Evolutionary conservation across 2,888 invertebrate species (phyloP), one percentile per base, ranked within the genome.

Genomic region (Limnephilus lunatus): DNA sequence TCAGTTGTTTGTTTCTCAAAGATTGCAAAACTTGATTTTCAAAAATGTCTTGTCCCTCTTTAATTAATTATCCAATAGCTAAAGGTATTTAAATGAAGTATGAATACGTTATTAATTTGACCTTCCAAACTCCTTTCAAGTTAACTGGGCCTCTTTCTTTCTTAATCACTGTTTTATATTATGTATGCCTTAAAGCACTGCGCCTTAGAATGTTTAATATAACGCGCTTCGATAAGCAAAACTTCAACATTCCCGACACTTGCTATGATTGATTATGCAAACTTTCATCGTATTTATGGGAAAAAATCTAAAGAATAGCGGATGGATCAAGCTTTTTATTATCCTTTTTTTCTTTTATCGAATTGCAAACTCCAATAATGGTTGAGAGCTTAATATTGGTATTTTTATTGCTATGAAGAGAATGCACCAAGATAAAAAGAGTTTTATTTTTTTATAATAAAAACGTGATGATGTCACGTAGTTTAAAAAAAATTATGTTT

Each of bases 221-320:
- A 86, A 86, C 14, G 39, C n/a, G 86, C 25, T 86, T 86, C 86
- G 86, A 86, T 86, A 86, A 48, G 86, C 86, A 86, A 48, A 86
- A 86, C 86, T 86, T 86, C 48, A 86, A 44, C 86, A 86, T 86
- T 35, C 48, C 86, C 86, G 44, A 86, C 86, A 48, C 86, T 86
- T 19, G 86, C 86, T n/a, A 30, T 86, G 86, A 86, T 86, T 86
- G 86, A 86, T 86, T 44, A 48, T 86, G 86, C 44, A 44, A 39
- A n/a, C 35, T 35, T 85, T 85, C 68, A 25, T 68, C 4, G 30
- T 82, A 82, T 82, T 82, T 82, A 9, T 44, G 39, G 30, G 86
- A 39, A 39, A 39, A 86, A 86, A 44, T 44, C 30, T n/a, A 68
- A 68, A 68, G 68, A 68, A 68, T 68, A 68, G 68, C 25, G 68